phyloP scores from a whole-genome alignment of 2,113 vertebrate species.

The Pituophis catenifer region DNA sequence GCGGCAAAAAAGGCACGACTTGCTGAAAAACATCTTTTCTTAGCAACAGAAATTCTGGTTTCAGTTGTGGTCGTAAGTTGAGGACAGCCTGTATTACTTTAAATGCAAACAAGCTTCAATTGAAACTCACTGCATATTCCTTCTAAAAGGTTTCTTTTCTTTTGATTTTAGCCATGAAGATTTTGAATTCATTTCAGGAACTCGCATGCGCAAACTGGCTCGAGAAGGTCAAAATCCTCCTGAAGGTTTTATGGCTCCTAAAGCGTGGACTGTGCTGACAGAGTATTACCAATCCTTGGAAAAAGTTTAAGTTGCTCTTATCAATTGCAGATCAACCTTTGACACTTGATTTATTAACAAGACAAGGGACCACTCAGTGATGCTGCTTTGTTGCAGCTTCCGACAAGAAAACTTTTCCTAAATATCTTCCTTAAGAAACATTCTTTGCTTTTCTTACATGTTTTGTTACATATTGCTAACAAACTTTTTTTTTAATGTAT shows the following conservation, averaged over 20 bases:
- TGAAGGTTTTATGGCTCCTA: conserved; percentile 93
- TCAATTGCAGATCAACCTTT: conserved; percentile 51
- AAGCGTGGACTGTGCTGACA: conserved; percentile 91
- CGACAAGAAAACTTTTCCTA: conserved; percentile 57
- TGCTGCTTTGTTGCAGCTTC: conserved; percentile 66
- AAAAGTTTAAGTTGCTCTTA: conserved; percentile 76
- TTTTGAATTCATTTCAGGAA: conserved; percentile 98
- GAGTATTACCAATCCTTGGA: conserved; percentile 94
- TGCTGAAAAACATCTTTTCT: not conserved
- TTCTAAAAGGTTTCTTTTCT: not conserved
- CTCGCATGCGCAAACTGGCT: conserved; percentile 94
- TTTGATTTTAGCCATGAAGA: conserved; percentile 83
- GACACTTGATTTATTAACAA: conserved; percentile 51
- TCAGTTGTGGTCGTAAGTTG: not conserved
- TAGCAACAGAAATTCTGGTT: not conserved
- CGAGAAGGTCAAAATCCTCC: conserved; percentile 92
- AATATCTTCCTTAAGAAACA: conserved; percentile 53
- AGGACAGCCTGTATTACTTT: not conserved
- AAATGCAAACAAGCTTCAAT: not conserved
- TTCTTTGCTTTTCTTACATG: conserved; percentile 65
- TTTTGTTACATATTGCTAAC: conserved; percentile 66
- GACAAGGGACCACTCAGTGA: conserved; percentile 65
- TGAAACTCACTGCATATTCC: not conserved
- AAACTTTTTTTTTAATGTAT: conserved; percentile 69
- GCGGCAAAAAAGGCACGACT: not conserved